Evolutionary conservation across 2,888 invertebrate genomes (phyloP).

Genomic region (Quadriops clusia): DNA sequence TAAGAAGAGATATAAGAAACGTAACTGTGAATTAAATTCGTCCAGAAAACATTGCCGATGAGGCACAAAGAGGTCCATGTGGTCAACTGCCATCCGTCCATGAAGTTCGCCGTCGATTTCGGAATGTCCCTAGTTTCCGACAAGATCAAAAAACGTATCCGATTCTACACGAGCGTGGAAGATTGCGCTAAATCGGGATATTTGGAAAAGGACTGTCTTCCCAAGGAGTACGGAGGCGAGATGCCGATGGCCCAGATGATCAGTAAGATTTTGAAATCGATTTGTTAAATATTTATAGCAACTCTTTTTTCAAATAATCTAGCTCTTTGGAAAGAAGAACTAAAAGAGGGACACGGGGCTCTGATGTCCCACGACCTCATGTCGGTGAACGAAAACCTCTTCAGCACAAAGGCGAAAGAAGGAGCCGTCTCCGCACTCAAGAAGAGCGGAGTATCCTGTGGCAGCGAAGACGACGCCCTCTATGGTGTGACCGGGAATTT

Average conservation of each 20-base stretch:
- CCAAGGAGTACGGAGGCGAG: constrained; percentile 73
- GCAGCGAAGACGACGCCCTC: constrained; percentile 53
- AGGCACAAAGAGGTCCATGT: constrained; percentile 70
- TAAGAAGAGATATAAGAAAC: too few species aligned
- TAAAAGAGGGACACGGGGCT: constrained; percentile 46
- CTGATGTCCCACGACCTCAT: constrained; percentile 58
- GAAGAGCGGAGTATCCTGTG: constrained; percentile 45
- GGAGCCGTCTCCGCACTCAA: constrained; percentile 64
- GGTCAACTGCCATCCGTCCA: constrained; percentile 59
- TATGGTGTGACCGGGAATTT: constrained; percentile 65
- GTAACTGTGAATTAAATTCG: too few species aligned
- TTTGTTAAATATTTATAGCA: neutral
- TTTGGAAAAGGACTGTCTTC: constrained; percentile 43
- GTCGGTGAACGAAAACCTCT: constrained; percentile 55
- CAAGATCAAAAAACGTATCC: constrained; percentile 60
- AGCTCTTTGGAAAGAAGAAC: constrained; percentile 61
- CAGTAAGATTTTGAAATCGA: constrained; percentile 38
- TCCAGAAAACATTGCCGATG: constrained; percentile 62
- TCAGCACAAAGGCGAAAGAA: constrained; percentile 57
- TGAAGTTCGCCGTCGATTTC: constrained; percentile 66
- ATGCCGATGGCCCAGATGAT: constrained; percentile 78
- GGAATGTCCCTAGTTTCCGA: constrained; percentile 66
- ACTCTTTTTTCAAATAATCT: too few species aligned
- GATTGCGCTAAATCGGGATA: constrained; percentile 38
- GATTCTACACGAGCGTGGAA: constrained; percentile 49